Evolutionary conservation across 2,888 invertebrate genomes (phyloP).

Genomic region (Beris morrisii): DNA sequence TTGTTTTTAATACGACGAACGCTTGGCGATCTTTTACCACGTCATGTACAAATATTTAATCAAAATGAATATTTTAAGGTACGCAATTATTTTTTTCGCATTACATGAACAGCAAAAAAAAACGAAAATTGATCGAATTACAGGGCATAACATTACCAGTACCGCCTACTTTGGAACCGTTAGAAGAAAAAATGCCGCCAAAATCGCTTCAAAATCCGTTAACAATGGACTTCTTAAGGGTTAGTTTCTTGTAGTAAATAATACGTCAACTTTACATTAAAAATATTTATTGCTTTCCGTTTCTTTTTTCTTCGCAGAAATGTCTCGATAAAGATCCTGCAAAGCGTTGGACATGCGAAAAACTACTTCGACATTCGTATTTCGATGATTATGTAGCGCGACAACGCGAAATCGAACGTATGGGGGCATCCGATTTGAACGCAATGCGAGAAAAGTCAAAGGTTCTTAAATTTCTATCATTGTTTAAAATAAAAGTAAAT

Average conservation of each 20-base stretch:
- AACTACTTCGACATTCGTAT: conserved; percentile 85
- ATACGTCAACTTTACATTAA: background rate
- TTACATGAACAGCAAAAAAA: conserved; percentile 7
- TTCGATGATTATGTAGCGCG: conserved; percentile 87
- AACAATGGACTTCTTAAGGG: conserved; percentile 84
- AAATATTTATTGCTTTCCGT: background rate
- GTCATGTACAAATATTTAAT: conserved; percentile 95
- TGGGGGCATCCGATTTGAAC: conserved; percentile 59
- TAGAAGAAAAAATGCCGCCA: conserved; percentile 84
- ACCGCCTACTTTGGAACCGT: conserved; percentile 79
- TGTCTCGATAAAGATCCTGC: conserved; percentile 94
- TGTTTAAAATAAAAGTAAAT: conserved; percentile 39
- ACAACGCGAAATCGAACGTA: conserved; percentile 64
- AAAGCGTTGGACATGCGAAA: conserved; percentile 89
- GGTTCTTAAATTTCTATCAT: conserved; percentile 54
- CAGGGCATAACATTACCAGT: conserved; percentile 91
- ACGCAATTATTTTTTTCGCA: conserved; percentile 1
- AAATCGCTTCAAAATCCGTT: conserved; percentile 66
- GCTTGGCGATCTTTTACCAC: conserved; percentile 87
- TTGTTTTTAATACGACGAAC: conserved; percentile 93
- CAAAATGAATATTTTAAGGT: conserved; percentile 86
- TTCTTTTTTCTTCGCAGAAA: conserved; percentile 65
- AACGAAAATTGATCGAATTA: conserved; percentile 1
- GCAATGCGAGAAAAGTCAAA: conserved; percentile 67
- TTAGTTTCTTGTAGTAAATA: conserved; percentile 49